phyloP scores from a whole-genome alignment of 2,797 vertebrate genomes.

The Pitangus sulphuratus region DNA sequence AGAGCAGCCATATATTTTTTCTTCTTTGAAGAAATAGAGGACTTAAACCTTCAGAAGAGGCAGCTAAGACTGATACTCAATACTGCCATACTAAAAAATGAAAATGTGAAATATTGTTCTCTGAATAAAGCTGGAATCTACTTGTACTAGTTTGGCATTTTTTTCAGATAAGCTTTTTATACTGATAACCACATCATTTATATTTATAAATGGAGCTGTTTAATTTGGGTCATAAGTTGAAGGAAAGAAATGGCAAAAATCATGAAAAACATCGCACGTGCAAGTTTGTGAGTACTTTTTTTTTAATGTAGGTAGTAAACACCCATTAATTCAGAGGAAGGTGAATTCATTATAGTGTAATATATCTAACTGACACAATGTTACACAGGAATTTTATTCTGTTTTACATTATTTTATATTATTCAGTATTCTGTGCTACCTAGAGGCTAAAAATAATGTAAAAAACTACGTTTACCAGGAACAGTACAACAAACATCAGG shows the following conservation, averaged over 20 bases:
- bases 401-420: neutral
- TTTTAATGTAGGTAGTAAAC: neutral
- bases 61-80: neutral
- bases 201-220: neutral
- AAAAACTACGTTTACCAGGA: neutral
- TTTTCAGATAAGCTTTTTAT: neutral
- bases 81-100: neutral
- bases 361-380: neutral
- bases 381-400: neutral
- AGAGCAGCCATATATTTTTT: neutral
- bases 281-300: neutral
- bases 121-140: neutral
- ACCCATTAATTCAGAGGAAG: neutral
- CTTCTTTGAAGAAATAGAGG: neutral
- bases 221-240: neutral
- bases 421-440: neutral
- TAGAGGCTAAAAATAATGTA: neutral
- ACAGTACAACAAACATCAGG: neutral
- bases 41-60: neutral
- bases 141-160: fast-evolving
- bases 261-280: neutral
- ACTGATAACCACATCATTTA: neutral
- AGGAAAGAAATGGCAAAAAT: neutral
- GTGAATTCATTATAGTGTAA: neutral
- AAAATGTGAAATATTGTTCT: neutral